Conservation (phyloP, 92 coral and sea anemone genomes). For the Phenganax subtilis region DNA sequence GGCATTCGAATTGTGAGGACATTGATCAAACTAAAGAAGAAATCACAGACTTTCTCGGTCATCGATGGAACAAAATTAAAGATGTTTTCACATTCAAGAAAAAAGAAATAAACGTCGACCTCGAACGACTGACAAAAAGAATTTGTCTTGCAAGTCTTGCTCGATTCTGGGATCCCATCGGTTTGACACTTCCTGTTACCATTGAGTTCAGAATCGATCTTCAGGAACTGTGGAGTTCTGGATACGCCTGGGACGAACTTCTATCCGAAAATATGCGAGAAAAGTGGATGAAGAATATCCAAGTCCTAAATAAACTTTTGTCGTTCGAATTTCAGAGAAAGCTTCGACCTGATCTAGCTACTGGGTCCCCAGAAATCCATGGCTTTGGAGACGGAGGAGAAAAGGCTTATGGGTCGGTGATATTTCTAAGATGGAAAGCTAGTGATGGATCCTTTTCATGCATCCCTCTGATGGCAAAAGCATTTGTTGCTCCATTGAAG, state of each 20-base stretch:
- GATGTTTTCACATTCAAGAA: slow-evolving; percentile 57
- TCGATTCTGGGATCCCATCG: slow-evolving; percentile 9
- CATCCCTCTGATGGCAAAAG: background rate
- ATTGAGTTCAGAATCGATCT: slow-evolving; percentile 1
- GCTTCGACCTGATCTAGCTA: background rate
- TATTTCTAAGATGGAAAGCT: slow-evolving; percentile 3
- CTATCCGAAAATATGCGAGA: background rate
- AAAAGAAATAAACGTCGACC: slow-evolving; percentile 9
- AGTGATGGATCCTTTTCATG: background rate
- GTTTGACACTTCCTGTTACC: background rate
- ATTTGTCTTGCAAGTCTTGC: slow-evolving; percentile 18
- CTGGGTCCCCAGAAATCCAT: slow-evolving; percentile 6
- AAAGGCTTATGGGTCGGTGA: background rate
- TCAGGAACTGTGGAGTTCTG: slow-evolving; percentile 12
- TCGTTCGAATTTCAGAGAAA: background rate
- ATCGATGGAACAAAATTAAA: slow-evolving; percentile 49
- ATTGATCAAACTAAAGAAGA: no score
- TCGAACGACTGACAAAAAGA: slow-evolving; percentile 50
- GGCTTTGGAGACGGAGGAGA: slow-evolving; percentile 15
- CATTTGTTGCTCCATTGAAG: slow-evolving; percentile 11
- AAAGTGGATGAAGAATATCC: background rate
- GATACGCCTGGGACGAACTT: slow-evolving; percentile 11
- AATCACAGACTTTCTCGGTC: slow-evolving; percentile 38
- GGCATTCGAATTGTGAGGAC: no score
- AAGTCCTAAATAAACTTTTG: background rate